A percentile compares a stretch with the other conserved stretches of the same genome.
phyloP scores from a whole-genome alignment of 2,797 vertebrate genomes.

The Falco novaeseelandiae region DNA sequence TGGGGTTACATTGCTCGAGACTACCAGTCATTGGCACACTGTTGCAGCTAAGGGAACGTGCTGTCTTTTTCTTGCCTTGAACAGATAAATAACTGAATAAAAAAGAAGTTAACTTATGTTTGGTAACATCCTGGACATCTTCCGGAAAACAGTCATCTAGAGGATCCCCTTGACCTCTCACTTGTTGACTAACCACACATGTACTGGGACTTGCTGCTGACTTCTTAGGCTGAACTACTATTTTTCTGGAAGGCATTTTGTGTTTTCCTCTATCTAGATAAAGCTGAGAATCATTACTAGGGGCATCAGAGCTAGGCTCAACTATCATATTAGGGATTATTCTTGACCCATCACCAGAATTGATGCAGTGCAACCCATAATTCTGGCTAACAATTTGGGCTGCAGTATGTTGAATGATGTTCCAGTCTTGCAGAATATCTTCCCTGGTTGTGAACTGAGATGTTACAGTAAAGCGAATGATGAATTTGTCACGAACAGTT shows the following conservation, averaged over 20 bases:
- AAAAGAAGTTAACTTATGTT: constrained; percentile 73
- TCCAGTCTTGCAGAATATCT: constrained; percentile 92
- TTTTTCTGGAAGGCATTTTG: constrained; percentile 42
- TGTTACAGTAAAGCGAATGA: constrained; percentile 94
- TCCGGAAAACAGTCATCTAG: constrained; percentile 73
- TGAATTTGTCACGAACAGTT: constrained; percentile 85
- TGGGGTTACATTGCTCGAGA: constrained; percentile 55
- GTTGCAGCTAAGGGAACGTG: constrained; percentile 89
- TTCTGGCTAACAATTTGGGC: constrained; percentile 73
- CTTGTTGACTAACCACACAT: neutral
- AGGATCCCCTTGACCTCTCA: constrained; percentile 38
- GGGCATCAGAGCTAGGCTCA: neutral
- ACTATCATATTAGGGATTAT: neutral
- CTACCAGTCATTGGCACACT: constrained; percentile 79
- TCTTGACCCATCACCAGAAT: constrained; percentile 22
- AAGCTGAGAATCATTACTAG: neutral
- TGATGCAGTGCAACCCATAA: neutral
- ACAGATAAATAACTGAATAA: constrained; percentile 75
- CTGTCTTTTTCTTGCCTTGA: constrained; percentile 80
- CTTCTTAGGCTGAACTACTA: constrained; percentile 67
- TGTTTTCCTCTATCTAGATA: constrained; percentile 3
- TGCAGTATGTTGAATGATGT: constrained; percentile 84
- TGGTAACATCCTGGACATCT: constrained; percentile 49
- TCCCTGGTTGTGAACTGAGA: constrained; percentile 92
- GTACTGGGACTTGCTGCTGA: neutral